These are phyloP conservation scores for Phenganax marumi DNA, from an alignment of 92 coral and sea anemone genomes.

Conservation along the genomic window DNA sequence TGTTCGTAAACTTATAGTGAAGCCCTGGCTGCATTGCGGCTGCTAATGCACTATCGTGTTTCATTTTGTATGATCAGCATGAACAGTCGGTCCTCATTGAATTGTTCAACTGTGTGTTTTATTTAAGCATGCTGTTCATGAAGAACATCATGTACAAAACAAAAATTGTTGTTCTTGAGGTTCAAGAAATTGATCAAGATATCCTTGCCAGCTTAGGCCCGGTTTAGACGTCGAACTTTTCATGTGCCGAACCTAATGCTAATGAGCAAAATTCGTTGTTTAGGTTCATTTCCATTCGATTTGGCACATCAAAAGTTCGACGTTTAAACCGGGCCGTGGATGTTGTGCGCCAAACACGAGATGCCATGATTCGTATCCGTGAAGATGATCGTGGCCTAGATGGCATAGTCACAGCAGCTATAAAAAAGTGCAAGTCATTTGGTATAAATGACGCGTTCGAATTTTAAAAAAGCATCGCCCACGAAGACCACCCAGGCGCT, in stretches of 20 bases:
- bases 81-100: too few species aligned
- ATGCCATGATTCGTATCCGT: slow-evolving; percentile 26
- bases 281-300: too few species aligned
- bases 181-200: slow-evolving; percentile 36
- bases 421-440: slow-evolving; percentile 28
- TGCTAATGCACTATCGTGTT: too few species aligned
- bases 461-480: slow-evolving; percentile 5
- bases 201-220: slow-evolving; percentile 26
- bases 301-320: too few species aligned
- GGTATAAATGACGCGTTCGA: not conserved
- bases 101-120: too few species aligned
- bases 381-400: slow-evolving; percentile 21
- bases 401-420: slow-evolving; percentile 28
- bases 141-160: slow-evolving; percentile 32
- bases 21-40: too few species aligned
- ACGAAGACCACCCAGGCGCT: slow-evolving; percentile 25
- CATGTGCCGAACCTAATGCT: too few species aligned
- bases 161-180: slow-evolving; percentile 15
- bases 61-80: too few species aligned
- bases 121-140: slow-evolving; percentile 23
- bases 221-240: too few species aligned
- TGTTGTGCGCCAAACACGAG: slow-evolving; percentile 26
- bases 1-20: too few species aligned
- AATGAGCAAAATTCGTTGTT: too few species aligned
- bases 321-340: too few species aligned